Evolutionary conservation across 1,140 invertebrate species (phyloP).

Genomic region (Medauroidea extradentata): DNA sequence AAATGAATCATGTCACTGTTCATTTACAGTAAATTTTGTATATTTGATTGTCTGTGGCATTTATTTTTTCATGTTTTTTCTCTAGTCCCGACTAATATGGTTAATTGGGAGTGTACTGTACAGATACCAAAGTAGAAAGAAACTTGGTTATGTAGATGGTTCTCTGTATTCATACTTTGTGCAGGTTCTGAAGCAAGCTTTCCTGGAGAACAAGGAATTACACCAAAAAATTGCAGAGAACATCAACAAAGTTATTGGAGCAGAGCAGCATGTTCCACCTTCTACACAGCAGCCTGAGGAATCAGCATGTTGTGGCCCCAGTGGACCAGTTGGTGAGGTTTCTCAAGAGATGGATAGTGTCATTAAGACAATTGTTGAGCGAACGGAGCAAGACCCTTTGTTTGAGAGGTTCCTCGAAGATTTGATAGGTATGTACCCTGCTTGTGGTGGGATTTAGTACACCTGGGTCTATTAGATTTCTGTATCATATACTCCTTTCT

Average conservation of each 20-base stretch:
- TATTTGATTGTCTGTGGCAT: no score
- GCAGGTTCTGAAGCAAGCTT: constrained; percentile 30
- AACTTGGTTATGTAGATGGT: no score
- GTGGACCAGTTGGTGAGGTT: neutral
- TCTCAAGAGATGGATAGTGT: constrained; percentile 25
- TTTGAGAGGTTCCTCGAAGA: constrained; percentile 45
- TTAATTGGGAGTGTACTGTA: no score
- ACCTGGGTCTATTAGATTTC: no score
- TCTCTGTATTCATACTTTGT: neutral
- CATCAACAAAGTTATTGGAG: constrained; percentile 44
- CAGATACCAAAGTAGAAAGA: no score
- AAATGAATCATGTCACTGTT: no score
- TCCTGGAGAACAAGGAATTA: constrained; percentile 44
- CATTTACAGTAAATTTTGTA: no score
- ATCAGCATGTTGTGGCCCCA: neutral
- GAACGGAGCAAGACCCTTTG: constrained; percentile 45
- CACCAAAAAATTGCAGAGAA: constrained; percentile 48
- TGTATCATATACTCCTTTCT: no score
- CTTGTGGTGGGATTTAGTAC: no score
- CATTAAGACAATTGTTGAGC: constrained; percentile 42
- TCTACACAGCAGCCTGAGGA: neutral
- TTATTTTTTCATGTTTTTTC: no score
- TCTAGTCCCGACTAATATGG: no score
- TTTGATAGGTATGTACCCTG: constrained; percentile 38
- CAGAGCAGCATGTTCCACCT: neutral